These are phyloP conservation scores for Betta splendens DNA, from an alignment of 2,797 vertebrate genomes.

Conservation along the genomic window DNA sequence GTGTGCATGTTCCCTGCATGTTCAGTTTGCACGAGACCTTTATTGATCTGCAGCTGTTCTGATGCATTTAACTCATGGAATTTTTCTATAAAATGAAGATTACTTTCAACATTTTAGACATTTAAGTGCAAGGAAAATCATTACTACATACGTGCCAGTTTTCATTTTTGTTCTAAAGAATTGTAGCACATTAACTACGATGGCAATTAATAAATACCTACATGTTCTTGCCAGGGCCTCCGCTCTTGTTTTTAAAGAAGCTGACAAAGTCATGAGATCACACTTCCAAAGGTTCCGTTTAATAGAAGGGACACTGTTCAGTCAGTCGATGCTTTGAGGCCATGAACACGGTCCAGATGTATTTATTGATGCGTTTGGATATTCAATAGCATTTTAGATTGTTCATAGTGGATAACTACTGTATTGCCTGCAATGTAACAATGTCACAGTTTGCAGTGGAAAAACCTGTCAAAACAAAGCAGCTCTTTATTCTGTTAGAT, in stretches of 20 bases:
- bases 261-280: constrained; percentile 6
- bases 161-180: constrained; percentile 22
- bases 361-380: constrained; percentile 24
- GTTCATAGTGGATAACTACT: neutral
- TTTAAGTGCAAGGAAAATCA: constrained; percentile 12
- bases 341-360: constrained; percentile 3
- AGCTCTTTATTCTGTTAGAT: neutral
- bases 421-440: constrained; percentile 8
- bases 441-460: too few relatives aligned
- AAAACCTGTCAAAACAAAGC: too few relatives aligned
- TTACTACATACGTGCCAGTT: constrained; percentile 16
- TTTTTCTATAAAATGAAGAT: constrained; percentile 18
- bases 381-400: constrained; percentile 15
- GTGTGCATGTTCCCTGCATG: constrained; percentile 63
- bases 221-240: constrained; percentile 29
- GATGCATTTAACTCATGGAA: constrained; percentile 23
- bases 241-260: constrained; percentile 12
- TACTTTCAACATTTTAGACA: constrained; percentile 15
- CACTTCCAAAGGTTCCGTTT: constrained; percentile 6
- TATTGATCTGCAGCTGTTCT: constrained; percentile 41
- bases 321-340: constrained; percentile 1
- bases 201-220: constrained; percentile 34
- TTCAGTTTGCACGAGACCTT: constrained; percentile 64
- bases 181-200: constrained; percentile 45
- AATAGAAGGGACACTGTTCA: neutral